A percentile compares a stretch with the other conserved stretches of the same genome.
phyloP scores from a whole-genome alignment of 2,113 vertebrate genomes.

The Ceyx melanurus region DNA sequence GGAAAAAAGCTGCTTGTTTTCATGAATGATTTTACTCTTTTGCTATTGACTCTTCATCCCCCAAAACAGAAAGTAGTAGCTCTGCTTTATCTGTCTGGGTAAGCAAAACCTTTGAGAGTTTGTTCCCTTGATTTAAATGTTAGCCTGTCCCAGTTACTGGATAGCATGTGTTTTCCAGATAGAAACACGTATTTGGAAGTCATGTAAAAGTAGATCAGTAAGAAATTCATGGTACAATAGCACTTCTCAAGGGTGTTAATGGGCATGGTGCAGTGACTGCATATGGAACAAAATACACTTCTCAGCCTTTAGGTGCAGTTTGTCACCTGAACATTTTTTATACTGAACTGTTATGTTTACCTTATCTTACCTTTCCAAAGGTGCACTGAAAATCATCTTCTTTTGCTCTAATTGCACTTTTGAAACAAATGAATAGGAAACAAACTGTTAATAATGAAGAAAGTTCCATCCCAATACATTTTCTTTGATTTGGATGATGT shows the following conservation, averaged over 20 bases:
- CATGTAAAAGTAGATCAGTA: neutral
- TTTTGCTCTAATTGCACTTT: neutral
- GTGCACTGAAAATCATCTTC: neutral
- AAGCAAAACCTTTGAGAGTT: neutral
- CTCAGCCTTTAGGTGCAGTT: neutral
- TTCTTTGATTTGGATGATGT: neutral
- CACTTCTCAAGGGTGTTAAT: neutral
- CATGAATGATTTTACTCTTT: neutral
- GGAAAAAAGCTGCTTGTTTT: slow-evolving; percentile 61
- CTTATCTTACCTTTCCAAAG: neutral
- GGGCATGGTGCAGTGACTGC: neutral
- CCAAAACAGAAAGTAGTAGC: slow-evolving; percentile 8
- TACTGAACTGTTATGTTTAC: neutral
- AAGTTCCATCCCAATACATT: neutral
- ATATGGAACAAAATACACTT: neutral
- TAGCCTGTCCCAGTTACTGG: neutral
- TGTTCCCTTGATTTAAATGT: neutral
- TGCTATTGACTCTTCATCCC: neutral
- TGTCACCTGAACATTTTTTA: neutral
- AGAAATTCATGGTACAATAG: neutral
- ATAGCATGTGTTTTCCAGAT: neutral
- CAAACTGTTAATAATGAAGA: neutral
- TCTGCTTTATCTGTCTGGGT: neutral
- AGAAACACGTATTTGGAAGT: neutral
- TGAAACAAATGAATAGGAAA: neutral